These are phyloP conservation scores for Callorhinus ursinus DNA, from an alignment of 2,113 vertebrate species.

Conservation along the genomic window DNA sequence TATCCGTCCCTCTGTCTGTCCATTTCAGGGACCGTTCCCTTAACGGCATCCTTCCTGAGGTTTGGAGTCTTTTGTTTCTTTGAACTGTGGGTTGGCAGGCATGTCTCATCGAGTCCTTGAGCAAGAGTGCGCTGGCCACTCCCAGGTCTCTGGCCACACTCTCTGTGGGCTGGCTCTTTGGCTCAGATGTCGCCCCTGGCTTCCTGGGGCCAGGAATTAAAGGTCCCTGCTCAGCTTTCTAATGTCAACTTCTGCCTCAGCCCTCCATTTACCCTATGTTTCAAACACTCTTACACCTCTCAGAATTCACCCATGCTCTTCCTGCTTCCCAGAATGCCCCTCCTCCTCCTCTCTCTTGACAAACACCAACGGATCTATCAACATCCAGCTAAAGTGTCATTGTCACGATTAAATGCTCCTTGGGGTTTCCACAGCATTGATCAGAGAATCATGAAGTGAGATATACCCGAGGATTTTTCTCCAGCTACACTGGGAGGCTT, in stretches of 20 bases:
- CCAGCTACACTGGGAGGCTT: not conserved
- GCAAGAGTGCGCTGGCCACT: not conserved
- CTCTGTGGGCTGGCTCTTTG: not conserved
- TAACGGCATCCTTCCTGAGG: not conserved
- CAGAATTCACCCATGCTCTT: not conserved
- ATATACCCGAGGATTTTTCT: not conserved
- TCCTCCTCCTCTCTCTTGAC: not conserved
- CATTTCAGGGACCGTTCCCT: not conserved
- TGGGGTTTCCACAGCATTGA: not conserved
- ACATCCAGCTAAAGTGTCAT: not conserved
- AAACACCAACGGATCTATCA: not conserved
- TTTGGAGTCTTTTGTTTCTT: constrained; percentile 31
- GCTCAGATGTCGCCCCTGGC: not conserved
- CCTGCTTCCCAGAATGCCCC: not conserved
- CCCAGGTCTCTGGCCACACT: not conserved
- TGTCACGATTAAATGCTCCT: not conserved
- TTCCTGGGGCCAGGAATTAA: not conserved
- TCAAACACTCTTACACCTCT: not conserved
- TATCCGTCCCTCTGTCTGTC: not conserved
- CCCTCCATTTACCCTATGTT: not conserved
- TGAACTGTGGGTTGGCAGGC: not conserved
- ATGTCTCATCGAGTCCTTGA: not conserved
- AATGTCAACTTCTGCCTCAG: not conserved
- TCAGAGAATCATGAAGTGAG: not conserved
- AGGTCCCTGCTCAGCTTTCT: not conserved